These are phyloP conservation scores for Eupleurogrammus muticus DNA, from an alignment of 2,797 vertebrate genomes.

Conservation along the genomic window DNA sequence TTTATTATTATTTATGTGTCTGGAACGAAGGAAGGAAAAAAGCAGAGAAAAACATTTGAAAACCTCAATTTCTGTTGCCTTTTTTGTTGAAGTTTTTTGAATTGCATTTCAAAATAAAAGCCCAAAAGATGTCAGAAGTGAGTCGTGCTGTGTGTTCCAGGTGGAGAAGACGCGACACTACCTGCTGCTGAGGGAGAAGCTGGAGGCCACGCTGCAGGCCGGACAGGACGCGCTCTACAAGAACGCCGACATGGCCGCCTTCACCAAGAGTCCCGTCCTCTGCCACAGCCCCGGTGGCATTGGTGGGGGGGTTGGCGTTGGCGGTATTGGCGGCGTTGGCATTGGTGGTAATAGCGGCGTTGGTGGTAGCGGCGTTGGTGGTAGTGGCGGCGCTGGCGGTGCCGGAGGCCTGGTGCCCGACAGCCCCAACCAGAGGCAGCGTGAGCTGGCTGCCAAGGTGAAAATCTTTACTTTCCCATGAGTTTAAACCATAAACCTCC, in stretches of 20 bases:
- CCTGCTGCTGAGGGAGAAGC: constrained; percentile 94
- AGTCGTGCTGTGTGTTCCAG: constrained; percentile 69
- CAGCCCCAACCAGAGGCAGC: constrained; percentile 93
- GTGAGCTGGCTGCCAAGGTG: constrained; percentile 98
- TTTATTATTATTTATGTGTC: too few relatives aligned
- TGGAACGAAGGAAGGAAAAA: too few relatives aligned
- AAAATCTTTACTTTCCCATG: constrained; percentile 22
- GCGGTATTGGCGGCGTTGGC: too few relatives aligned
- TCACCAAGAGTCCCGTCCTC: constrained; percentile 84
- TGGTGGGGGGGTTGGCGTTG: too few relatives aligned
- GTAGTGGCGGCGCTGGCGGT: too few relatives aligned
- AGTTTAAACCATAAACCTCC: background rate
- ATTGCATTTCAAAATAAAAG: too few relatives aligned
- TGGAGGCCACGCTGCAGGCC: constrained; percentile 91
- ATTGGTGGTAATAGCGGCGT: too few relatives aligned
- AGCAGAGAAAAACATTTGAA: too few relatives aligned
- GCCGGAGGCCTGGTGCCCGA: constrained; percentile 82
- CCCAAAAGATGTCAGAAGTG: too few relatives aligned
- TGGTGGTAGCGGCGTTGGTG: too few relatives aligned
- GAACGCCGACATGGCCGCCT: constrained; percentile 87
- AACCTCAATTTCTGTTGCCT: too few relatives aligned
- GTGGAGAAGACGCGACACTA: constrained; percentile 99
- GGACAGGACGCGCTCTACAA: constrained; percentile 88
- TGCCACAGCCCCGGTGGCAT: constrained; percentile 82
- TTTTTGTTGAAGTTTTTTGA: too few relatives aligned